Evolutionary conservation across 1,140 invertebrate genomes (phyloP), one percentile per base, ranked within the genome.

Genomic region (Drosophila navojoa): DNA sequence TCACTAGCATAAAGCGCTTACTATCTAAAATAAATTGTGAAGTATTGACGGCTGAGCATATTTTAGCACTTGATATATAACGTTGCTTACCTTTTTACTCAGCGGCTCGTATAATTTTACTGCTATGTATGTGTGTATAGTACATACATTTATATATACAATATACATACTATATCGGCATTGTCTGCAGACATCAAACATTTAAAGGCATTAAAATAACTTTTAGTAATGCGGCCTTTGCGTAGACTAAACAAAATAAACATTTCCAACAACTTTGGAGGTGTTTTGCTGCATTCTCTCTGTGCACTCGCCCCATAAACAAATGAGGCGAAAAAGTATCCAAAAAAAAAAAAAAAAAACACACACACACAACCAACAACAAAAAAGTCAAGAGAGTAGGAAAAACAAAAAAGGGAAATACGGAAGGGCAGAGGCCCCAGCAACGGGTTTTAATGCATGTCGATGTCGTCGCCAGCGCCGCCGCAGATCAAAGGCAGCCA

Each of bases 191-290:
- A 86, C 82, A 86, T 86, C 82, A 86, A 86, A 87, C 82, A 86
- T 82, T 87, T 73, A 32, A 40, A 67, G 71, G 79, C 78, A 86
- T 86, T 87, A 71, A 81, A 79, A 87, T 87, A 81, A 81, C 82
- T 86, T 86, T 82, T 84, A 76, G 71, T 86, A 87, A 76, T 76
- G 81, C 78, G 78, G 81, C 81, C 81, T 86, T 81, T 86, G 82
- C 72, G 82, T 86, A 86, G 82, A 86, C 82, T 86, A 86, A 86
- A 86, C 82, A 86, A 87, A 86, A 86, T 86, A 86, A 86, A 86
- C 82, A 86, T 74, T 74, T 68, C 70, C 44, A 62, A 54, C 69
- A 68, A 58, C 60, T 60, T 66, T 71, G 67, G 49, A 70, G 77
- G 71, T 82, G 71, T 81, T 58, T 35, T 42, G 52, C 27, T 73